Percentiles rank a stretch among this genome's conserved stretches.
phyloP scores from a whole-genome alignment of 2,888 invertebrate species.

The Cryptocephalus moraei region DNA sequence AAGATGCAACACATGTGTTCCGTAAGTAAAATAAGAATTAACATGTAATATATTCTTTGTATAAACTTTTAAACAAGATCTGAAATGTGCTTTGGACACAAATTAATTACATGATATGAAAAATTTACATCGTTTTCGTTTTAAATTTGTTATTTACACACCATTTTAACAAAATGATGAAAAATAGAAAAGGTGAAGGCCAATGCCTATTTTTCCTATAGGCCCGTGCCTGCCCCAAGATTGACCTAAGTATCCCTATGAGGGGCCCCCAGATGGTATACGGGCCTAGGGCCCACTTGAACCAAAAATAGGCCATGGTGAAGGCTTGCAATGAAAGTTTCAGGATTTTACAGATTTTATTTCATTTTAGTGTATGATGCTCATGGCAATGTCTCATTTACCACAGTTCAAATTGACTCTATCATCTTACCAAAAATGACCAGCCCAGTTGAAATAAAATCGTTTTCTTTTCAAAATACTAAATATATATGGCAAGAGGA shows the following conservation, averaged over 20 bases:
- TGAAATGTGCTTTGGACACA: background rate
- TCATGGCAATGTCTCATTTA: conserved; percentile 1
- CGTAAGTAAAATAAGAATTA: conserved; percentile 3
- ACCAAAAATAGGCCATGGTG: too few species aligned
- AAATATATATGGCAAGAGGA: conserved; percentile 47
- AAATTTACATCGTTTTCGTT: background rate
- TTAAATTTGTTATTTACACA: too few species aligned
- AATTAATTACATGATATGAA: background rate
- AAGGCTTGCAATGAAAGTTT: too few species aligned
- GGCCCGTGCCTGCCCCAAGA: too few species aligned
- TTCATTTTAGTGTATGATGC: conserved; percentile 5
- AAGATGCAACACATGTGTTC: conserved; percentile 5
- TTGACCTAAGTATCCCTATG: too few species aligned
- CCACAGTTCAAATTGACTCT: conserved; percentile 2
- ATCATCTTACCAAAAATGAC: background rate
- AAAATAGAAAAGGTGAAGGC: too few species aligned
- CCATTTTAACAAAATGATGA: background rate
- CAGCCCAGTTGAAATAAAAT: conserved; percentile 31
- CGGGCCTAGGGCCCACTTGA: too few species aligned
- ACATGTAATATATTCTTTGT: too few species aligned
- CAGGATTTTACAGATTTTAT: background rate
- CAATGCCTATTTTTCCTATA: too few species aligned
- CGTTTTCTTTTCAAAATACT: conserved; percentile 47
- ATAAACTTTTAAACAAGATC: too few species aligned
- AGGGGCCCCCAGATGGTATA: too few species aligned